Conservation (phyloP, 1,140 invertebrate genomes). For the Trachymyrmex cornetzi region DNA sequence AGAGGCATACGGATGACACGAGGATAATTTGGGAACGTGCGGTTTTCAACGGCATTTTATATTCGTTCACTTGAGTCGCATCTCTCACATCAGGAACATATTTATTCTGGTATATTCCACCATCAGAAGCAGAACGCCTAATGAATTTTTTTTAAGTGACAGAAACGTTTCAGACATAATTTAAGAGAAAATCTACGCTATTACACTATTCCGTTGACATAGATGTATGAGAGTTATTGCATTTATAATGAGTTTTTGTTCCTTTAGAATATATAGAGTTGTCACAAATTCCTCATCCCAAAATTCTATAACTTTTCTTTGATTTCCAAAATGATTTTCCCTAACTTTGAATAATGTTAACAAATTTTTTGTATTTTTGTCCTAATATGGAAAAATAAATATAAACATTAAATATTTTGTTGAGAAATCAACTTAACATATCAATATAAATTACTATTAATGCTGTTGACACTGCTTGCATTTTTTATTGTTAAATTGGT, state of each 20-base stretch:
- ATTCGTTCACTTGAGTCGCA: not conserved
- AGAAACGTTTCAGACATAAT: not conserved
- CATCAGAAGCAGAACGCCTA: not conserved
- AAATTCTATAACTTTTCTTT: too few species aligned
- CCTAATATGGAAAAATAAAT: too few species aligned
- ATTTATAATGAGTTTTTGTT: not conserved
- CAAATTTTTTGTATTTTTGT: too few species aligned
- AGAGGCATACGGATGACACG: too few species aligned
- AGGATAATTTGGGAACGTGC: constrained; percentile 11
- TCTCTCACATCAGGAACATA: not conserved
- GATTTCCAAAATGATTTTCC: too few species aligned
- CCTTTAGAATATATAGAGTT: not conserved
- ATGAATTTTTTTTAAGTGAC: not conserved
- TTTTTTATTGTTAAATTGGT: too few species aligned
- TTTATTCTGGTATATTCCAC: not conserved
- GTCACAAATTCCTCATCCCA: too few species aligned
- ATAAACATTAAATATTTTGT: too few species aligned
- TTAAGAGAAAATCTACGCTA: not conserved
- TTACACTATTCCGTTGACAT: not conserved
- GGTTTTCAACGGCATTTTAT: constrained; percentile 4
- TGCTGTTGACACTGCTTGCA: too few species aligned
- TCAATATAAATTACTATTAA: too few species aligned
- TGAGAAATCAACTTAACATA: too few species aligned
- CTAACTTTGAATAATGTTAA: too few species aligned
- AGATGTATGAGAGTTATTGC: not conserved